Percentiles rank a stretch among this genome's conserved stretches.
Evolutionary conservation across 92 coral and sea anemone genomes (phyloP).

Genomic region (Paramuricea clavata): DNA sequence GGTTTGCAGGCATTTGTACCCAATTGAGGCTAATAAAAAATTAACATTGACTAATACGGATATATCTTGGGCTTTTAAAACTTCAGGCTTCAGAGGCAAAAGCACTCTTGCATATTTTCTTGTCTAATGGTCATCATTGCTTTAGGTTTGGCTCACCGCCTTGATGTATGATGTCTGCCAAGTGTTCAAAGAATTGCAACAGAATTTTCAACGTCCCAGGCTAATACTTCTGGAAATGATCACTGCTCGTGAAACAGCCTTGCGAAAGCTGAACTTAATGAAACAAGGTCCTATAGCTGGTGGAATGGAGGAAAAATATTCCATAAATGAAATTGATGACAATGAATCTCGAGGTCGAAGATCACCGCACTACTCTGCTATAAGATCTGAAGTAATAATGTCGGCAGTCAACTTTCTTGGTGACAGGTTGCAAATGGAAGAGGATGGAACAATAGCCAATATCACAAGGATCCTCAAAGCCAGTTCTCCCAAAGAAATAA

Average conservation of each 20-base stretch:
- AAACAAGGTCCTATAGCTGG: background rate
- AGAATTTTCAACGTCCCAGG: background rate
- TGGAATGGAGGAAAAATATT: background rate
- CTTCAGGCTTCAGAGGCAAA: too few species aligned
- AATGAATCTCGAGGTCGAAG: background rate
- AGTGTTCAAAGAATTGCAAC: background rate
- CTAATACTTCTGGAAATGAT: background rate
- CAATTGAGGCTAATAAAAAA: too few species aligned
- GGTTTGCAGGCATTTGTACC: too few species aligned
- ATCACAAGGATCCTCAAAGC: background rate
- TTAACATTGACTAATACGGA: too few species aligned
- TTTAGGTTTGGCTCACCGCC: constrained; percentile 5
- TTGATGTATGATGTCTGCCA: background rate
- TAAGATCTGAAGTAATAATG: background rate
- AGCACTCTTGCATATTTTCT: too few species aligned
- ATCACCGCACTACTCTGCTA: background rate
- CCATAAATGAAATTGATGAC: background rate
- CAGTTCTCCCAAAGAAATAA: background rate
- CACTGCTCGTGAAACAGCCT: background rate
- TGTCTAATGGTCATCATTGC: too few species aligned
- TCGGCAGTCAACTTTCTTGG: background rate
- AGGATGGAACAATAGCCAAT: background rate
- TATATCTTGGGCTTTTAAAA: too few species aligned
- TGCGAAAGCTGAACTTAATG: background rate
- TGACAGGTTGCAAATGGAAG: background rate